Conservation (phyloP, 2,888 invertebrate genomes). For the Napeogenes sylphis region DNA sequence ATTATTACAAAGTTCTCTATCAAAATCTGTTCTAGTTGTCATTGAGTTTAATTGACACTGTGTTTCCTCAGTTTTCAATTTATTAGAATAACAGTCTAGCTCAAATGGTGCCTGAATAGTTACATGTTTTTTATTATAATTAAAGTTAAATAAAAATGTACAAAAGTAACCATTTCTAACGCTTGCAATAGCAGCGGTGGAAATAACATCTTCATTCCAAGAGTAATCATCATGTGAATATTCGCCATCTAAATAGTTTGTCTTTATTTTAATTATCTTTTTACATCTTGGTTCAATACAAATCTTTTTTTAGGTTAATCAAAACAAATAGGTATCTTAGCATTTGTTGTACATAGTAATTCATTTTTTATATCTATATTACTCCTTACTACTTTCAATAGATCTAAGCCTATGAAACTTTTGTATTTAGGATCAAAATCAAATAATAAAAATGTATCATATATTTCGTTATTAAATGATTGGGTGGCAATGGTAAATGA, state of each 20-base stretch:
- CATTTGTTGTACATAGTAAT: no score
- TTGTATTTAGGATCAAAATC: slow-evolving; percentile 16
- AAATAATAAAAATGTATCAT: slow-evolving; percentile 19
- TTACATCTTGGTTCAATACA: background rate
- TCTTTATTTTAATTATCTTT: slow-evolving; percentile 6
- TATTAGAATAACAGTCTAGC: no score
- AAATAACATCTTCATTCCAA: background rate
- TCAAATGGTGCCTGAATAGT: background rate
- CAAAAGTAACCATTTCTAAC: slow-evolving; percentile 8
- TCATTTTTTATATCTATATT: background rate
- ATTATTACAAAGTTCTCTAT: slow-evolving; percentile 18
- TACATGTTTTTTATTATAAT: slow-evolving; percentile 1
- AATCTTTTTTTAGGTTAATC: no score
- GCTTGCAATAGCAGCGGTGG: background rate
- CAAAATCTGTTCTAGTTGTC: no score
- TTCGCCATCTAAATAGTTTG: slow-evolving; percentile 4
- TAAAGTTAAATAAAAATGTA: slow-evolving; percentile 8
- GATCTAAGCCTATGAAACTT: slow-evolving; percentile 18
- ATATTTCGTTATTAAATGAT: slow-evolving; percentile 1
- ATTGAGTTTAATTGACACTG: no score
- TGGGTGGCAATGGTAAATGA: slow-evolving; percentile 1
- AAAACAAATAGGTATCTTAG: no score
- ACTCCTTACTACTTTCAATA: slow-evolving; percentile 9
- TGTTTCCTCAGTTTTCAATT: no score
- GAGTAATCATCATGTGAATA: background rate